Base-by-base conservation (phyloP, 1,140 invertebrate species). In the Sitodiplosis mosellana region DNA sequence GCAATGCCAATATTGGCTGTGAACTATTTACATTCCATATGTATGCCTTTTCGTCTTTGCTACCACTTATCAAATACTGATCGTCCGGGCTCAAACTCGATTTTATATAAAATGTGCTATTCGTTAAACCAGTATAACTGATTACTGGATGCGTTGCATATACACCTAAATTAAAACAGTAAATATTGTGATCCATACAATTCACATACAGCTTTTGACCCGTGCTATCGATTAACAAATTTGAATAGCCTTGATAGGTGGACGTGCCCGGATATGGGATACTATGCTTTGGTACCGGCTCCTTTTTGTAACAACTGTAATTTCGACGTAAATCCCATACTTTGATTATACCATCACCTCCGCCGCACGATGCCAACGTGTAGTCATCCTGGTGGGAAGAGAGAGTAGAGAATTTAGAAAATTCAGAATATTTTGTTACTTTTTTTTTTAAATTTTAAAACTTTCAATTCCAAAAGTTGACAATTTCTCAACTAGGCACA, bases 261-360 rank as follows among this genome's bases (percentile, higher is more conserved):
- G 73, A 77, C 33, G 72, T 72, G 3, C 81, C 81, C 27, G 71
- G 70, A 59, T 86, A 84, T 1, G 77, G 73, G 49, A 91, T 71
- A 2, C 69, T 70, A 55, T 80, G 70, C 54, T 81, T 79, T 0
- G 87, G 76, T 33, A 79, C 53, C 0, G 86, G 81, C 33, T 80
- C 76, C 41, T 73, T 71, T 56, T 77, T 81, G 50, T 77, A 73
- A 10, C 68, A 68, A 2, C 71, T 75, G 55, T 89, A 88, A 54
- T 78, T 84, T 57, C 87, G 84, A 22, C 87, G 61, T 12, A 89
- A 56, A 66, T 92, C 88, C 88, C 88, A 92, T 2, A 85, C 74
- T 64, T 90, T 89, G 8, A 92, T 81, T 37, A 77, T 66, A 1
- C 84, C 85, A 67, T 90, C 86, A 40, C 81, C 80, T 46, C 84